phyloP scores from a whole-genome alignment of 1,140 invertebrate genomes.

The Aphelenchoides besseyi region DNA sequence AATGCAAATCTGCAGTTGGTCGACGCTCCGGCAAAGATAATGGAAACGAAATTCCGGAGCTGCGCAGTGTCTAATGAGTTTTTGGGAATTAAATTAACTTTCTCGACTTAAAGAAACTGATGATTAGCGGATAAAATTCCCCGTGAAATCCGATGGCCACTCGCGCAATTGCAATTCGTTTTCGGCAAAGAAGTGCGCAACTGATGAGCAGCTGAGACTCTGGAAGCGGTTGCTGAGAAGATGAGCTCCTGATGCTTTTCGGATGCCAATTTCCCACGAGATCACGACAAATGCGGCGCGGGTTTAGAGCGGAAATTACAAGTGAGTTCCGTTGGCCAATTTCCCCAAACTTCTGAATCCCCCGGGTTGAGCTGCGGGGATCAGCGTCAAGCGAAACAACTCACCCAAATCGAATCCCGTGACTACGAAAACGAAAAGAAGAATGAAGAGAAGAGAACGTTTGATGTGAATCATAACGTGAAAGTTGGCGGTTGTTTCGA shows the following conservation, averaged over 20 bases:
- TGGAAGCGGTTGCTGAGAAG: not conserved
- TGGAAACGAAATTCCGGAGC: no score
- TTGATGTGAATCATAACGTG: no score
- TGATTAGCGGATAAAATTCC: not conserved
- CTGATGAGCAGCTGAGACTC: not conserved
- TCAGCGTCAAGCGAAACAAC: not conserved
- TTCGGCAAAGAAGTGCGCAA: not conserved
- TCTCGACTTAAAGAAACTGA: not conserved
- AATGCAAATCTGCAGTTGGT: not conserved
- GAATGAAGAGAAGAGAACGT: not conserved
- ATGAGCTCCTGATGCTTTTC: not conserved
- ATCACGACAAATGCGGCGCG: not conserved
- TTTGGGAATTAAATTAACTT: no score
- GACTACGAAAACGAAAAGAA: not conserved
- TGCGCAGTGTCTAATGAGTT: no score
- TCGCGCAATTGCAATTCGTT: not conserved
- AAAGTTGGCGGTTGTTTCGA: no score
- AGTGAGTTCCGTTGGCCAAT: not conserved
- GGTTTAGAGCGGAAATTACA: no score
- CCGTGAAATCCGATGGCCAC: not conserved
- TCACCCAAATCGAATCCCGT: not conserved
- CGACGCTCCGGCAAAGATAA: not conserved
- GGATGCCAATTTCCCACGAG: not conserved
- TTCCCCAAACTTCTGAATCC: no score
- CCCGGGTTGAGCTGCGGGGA: no score